These are phyloP conservation scores for Malacoraja senta DNA, from an alignment of 2,797 vertebrate genomes.

Conservation along the genomic window DNA sequence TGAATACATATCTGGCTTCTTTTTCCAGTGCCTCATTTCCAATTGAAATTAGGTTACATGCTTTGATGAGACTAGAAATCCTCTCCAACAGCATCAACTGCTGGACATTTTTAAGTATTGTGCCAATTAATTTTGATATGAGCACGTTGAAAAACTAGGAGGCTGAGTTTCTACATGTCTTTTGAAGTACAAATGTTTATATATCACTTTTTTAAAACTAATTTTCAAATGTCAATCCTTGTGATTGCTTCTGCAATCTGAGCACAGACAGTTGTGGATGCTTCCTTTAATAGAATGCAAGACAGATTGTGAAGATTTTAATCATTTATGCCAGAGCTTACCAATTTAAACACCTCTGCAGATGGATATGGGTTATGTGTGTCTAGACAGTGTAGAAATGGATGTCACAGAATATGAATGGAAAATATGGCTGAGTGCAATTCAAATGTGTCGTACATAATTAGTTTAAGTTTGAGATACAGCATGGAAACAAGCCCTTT, in stretches of 20 bases:
- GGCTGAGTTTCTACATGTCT: background rate
- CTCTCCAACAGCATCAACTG: background rate
- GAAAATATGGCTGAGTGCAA: background rate
- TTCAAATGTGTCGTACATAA: background rate
- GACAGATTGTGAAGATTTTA: background rate
- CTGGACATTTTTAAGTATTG: background rate
- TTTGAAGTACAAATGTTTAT: background rate
- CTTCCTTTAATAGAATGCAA: background rate
- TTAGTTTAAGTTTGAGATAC: no score
- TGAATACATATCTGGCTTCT: no score
- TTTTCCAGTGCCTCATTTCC: background rate
- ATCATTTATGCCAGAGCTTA: background rate
- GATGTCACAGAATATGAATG: background rate
- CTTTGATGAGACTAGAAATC: conserved; percentile 1
- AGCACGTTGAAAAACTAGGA: background rate
- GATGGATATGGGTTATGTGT: background rate
- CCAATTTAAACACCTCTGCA: background rate
- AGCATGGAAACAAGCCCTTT: no score
- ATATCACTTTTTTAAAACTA: background rate
- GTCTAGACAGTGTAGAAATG: background rate
- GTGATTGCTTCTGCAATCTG: background rate
- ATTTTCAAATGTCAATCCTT: background rate
- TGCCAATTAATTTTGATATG: background rate
- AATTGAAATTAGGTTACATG: background rate
- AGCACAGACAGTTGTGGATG: background rate